Percentiles rank a stretch among this genome's conserved stretches.
Evolutionary conservation across 2,113 vertebrate genomes (phyloP).

Genomic region (Ammodytes dubius): DNA sequence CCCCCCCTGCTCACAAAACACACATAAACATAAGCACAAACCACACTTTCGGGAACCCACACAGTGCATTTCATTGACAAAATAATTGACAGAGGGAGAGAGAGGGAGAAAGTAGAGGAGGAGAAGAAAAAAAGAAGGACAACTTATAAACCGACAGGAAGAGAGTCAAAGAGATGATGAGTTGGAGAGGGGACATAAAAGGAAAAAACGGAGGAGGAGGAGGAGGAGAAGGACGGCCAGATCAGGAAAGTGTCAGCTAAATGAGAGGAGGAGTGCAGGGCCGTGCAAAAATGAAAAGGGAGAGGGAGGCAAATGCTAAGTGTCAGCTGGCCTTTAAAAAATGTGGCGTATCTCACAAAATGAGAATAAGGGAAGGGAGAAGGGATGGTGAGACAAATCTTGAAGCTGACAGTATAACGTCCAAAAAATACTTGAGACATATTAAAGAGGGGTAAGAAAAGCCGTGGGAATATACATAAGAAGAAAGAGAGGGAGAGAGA

Average conservation of each 20-base stretch:
- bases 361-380: not conserved
- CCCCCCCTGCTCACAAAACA: not conserved
- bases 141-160: slow-evolving; percentile 14
- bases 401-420: not conserved
- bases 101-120: slow-evolving; percentile 8
- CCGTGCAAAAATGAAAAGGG: slow-evolving; percentile 15
- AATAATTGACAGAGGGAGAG: slow-evolving; percentile 24
- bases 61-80: slow-evolving; percentile 52
- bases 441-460: not conserved
- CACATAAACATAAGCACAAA: slow-evolving; percentile 40
- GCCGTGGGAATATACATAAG: not conserved
- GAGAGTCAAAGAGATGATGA: slow-evolving; percentile 60
- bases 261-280: slow-evolving; percentile 29
- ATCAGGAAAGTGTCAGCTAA: slow-evolving; percentile 49
- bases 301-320: slow-evolving; percentile 8
- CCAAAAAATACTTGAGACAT: not conserved
- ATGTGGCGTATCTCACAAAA: slow-evolving; percentile 2
- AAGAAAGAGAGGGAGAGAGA: not conserved
- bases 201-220: slow-evolving; percentile 12
- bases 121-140: slow-evolving; percentile 32
- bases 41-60: slow-evolving; percentile 35
- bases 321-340: slow-evolving; percentile 47
- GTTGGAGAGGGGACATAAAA: slow-evolving; percentile 45
- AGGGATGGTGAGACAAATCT: slow-evolving; percentile 3
- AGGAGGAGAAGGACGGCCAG: slow-evolving; percentile 1